These are phyloP conservation scores for Xiphophorus maculatus DNA, from an alignment of 2,113 vertebrate genomes.

Conservation along the genomic window DNA sequence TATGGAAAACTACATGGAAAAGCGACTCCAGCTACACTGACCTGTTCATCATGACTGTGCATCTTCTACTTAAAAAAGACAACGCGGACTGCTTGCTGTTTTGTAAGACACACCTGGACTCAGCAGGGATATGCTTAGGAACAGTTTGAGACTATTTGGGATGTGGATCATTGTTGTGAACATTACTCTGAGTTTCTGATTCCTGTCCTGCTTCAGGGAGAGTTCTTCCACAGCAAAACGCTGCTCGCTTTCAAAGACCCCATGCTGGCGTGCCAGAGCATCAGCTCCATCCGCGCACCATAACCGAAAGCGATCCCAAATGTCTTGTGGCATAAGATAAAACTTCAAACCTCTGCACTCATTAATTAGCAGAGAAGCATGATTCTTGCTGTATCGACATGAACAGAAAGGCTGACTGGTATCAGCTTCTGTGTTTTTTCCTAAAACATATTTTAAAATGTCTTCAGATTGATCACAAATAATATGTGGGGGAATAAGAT, in stretches of 20 bases:
- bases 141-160: conserved; percentile 86
- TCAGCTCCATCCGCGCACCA: conserved; percentile 96
- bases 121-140: conserved; percentile 86
- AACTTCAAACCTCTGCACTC: conserved; percentile 86
- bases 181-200: conserved; percentile 97
- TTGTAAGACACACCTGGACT: conserved; percentile 81
- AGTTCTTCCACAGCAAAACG: conserved; percentile 87
- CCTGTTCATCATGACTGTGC: conserved; percentile 8
- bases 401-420: conserved; percentile 64
- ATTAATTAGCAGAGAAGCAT: conserved; percentile 79
- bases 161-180: conserved; percentile 88
- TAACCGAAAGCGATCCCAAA: conserved; percentile 94
- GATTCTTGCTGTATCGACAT: conserved; percentile 82
- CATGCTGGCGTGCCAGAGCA: conserved; percentile 92
- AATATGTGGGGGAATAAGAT: background rate
- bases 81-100: conserved; percentile 76
- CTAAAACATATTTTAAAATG: background rate
- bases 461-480: background rate
- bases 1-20: conserved; percentile 2
- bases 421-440: conserved; percentile 6
- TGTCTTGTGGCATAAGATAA: conserved; percentile 85
- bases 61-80: conserved; percentile 53
- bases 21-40: background rate
- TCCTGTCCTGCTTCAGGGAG: conserved; percentile 91
- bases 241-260: conserved; percentile 91